phyloP scores from a whole-genome alignment of 2,797 vertebrate species.

The Antennarius maculatus region DNA sequence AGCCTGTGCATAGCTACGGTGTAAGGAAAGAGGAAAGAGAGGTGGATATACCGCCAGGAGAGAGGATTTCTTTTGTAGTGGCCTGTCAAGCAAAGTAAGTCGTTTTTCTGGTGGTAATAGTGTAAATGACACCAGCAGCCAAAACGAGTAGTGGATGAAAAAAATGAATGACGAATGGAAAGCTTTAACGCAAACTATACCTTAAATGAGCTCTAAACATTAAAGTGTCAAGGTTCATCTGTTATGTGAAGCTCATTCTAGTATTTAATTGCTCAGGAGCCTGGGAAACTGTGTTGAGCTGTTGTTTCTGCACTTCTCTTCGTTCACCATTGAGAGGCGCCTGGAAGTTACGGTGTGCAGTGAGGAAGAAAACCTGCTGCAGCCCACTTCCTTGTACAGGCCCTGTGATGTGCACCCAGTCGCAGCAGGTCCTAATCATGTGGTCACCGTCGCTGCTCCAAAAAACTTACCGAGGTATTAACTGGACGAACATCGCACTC shows the following conservation, averaged over 20 bases:
- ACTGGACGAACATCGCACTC: neutral
- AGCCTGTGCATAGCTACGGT: neutral
- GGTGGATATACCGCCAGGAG: conserved; percentile 71
- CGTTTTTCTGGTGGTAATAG: neutral
- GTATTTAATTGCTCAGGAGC: conserved; percentile 73
- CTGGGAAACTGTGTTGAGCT: conserved; percentile 88
- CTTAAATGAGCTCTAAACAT: neutral
- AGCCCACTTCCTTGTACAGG: conserved; percentile 76
- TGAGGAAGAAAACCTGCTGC: conserved; percentile 83
- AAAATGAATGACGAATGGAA: conserved; percentile 8
- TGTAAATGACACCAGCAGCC: conserved; percentile 10
- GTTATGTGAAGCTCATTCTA: neutral
- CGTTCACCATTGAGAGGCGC: conserved; percentile 87
- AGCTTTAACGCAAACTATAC: neutral
- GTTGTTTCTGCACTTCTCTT: conserved; percentile 89
- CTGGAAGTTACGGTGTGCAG: conserved; percentile 85
- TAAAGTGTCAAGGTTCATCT: neutral
- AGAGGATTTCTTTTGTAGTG: conserved; percentile 66
- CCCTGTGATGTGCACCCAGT: conserved; percentile 43
- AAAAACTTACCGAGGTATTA: conserved; percentile 63
- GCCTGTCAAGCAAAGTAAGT: conserved; percentile 77
- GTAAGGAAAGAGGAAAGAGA: conserved; percentile 47
- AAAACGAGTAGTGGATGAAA: neutral
- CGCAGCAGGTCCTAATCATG: conserved; percentile 39
- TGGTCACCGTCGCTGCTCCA: conserved; percentile 72